phyloP scores from a whole-genome alignment of 2,113 vertebrate species.

The Tachuris rubrigastra region DNA sequence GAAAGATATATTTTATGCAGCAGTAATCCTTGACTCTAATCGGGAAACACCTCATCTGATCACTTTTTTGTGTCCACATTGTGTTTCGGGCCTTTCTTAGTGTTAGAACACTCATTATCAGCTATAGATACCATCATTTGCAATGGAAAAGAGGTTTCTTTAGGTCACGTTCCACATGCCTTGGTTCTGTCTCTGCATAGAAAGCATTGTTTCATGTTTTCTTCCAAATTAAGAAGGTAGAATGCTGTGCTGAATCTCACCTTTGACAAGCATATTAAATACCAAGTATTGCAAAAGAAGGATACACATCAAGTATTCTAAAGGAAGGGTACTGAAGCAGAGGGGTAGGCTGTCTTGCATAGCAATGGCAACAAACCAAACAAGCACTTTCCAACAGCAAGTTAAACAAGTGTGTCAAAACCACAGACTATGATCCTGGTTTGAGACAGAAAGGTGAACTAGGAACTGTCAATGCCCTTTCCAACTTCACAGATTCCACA shows the following conservation, averaged over 20 bases:
- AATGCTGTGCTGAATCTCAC: background rate
- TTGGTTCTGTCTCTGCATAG: background rate
- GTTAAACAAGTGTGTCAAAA: background rate
- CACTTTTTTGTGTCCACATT: background rate
- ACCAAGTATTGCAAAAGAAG: background rate
- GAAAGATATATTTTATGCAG: background rate
- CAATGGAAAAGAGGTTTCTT: background rate
- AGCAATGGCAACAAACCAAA: background rate
- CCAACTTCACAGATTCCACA: background rate
- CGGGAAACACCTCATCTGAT: background rate
- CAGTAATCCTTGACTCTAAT: background rate
- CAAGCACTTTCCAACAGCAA: background rate
- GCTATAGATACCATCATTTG: background rate
- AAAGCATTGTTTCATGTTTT: background rate
- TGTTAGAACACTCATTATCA: background rate
- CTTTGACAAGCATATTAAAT: background rate
- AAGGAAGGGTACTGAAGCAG: background rate
- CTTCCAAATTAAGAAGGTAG: background rate
- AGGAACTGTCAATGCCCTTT: background rate
- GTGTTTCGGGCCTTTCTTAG: background rate
- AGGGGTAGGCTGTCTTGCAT: background rate
- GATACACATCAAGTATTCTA: background rate
- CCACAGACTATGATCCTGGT: background rate
- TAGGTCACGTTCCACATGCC: background rate
- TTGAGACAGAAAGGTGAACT: background rate